Base-by-base conservation (phyloP, 2,888 invertebrate genomes). In the Sepioteuthis lessoniana region DNA sequence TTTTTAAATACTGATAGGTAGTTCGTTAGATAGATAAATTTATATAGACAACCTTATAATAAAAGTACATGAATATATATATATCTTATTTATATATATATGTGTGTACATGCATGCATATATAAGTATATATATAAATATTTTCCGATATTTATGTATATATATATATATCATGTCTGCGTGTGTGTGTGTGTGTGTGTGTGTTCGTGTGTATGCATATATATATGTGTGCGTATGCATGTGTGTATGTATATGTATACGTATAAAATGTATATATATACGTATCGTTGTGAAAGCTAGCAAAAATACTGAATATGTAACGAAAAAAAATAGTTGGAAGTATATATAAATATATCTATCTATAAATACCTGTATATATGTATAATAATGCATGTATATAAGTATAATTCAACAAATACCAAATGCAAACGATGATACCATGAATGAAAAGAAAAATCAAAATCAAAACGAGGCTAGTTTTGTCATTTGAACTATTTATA, bases 51-150 rank as follows among this genome's bases (percentile, higher is more conserved):
- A 19, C 76, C 76, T 76, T 76, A 76, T 8, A n/a, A 91, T 91
- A 42, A n/a, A 38, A 1, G 38, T 91, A 91, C n/a, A 91, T 42
- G 19, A 19, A 42, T 42, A 91, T 37, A 91, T 42, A 91, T 91
- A 42, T 91, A 35, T n/a, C 3, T 35, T 25, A 25, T 90, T 35
- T 10, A 90, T 90, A 90, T 90, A 90, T 90, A n/a, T 90, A 90
- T 90, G 35, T 90, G 38, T 90, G 38, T 90, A 90, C 38, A 90
- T 90, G 25, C 38, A 90, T 90, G 38, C 38, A 90, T 90, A 91
- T 91, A 91, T 91, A 91, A 38, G n/a, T 42, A 91, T 91, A 37
- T 42, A 91, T 91, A 91, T 91, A 91, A 25, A 91, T 91, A 91
- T 91, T 38, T 91, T 10, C 3, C 8, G 37, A 1, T 28, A 91